A percentile compares a stretch with the other conserved stretches of the same genome.
Conservation (phyloP, 2,888 invertebrate species). For the Dichetophora obliterata region DNA sequence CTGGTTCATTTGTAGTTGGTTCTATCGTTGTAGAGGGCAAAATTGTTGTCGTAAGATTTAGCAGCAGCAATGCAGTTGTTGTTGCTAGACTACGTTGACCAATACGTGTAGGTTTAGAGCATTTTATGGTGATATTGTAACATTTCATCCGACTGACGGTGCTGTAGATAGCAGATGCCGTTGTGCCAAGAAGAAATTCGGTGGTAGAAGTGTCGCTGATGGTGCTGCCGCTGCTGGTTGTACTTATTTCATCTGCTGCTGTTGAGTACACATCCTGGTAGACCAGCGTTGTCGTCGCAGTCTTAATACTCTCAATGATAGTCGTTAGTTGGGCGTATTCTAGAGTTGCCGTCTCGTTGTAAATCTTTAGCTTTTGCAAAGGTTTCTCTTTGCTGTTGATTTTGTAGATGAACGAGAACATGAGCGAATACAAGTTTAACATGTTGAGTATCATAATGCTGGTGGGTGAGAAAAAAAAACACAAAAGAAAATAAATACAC, state of each 20-base stretch:
- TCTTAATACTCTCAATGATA: conserved; percentile 55
- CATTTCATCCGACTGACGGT: conserved; percentile 57
- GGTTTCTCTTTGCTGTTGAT: conserved; percentile 78
- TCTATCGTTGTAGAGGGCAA: conserved; percentile 16
- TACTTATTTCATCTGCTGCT: neutral
- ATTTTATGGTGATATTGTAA: conserved; percentile 65
- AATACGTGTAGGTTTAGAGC: conserved; percentile 59
- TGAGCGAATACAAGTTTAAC: conserved; percentile 93
- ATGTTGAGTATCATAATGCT: conserved; percentile 96
- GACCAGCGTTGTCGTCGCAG: conserved; percentile 48
- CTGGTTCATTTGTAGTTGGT: neutral
- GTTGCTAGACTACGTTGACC: conserved; percentile 61
- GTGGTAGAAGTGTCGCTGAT: conserved; percentile 45
- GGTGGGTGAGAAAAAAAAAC: conserved; percentile 46
- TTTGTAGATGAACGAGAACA: conserved; percentile 91
- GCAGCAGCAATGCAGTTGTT: conserved; percentile 56
- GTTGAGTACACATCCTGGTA: conserved; percentile 43
- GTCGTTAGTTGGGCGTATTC: conserved; percentile 55
- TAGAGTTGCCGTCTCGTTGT: conserved; percentile 71
- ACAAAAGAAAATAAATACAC: neutral
- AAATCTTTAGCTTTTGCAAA: conserved; percentile 72
- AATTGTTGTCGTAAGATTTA: conserved; percentile 46
- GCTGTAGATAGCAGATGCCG: conserved; percentile 51
- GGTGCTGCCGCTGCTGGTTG: conserved; percentile 34
- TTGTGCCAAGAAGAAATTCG: conserved; percentile 52